phyloP scores from a whole-genome alignment of 2,888 invertebrate genomes.

The Thalpophila matura region DNA sequence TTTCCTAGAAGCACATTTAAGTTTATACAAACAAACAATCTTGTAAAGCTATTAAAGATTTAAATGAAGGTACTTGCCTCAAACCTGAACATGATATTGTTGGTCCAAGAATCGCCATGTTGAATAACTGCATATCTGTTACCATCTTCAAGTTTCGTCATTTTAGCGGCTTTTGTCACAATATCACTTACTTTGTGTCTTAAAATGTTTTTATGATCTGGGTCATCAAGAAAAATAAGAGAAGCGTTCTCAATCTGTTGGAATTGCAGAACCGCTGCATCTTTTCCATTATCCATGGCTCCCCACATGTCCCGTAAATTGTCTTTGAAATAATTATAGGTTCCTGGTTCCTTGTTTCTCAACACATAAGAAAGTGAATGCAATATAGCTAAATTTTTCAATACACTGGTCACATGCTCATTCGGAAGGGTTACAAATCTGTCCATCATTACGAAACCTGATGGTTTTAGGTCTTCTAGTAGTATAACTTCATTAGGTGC shows the following conservation, averaged over 20 bases:
- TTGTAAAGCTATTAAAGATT: not conserved
- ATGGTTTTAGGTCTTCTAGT: conserved; percentile 71
- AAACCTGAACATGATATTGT: conserved; percentile 73
- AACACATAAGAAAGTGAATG: conserved; percentile 76
- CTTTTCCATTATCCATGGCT: not conserved
- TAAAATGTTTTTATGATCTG: conserved; percentile 59
- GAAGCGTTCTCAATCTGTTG: conserved; percentile 49
- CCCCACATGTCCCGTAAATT: conserved; percentile 59
- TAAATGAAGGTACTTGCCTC: conserved; percentile 57
- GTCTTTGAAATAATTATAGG: conserved; percentile 52
- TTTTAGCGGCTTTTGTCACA: conserved; percentile 21
- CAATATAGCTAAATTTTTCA: conserved; percentile 71
- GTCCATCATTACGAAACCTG: conserved; percentile 69
- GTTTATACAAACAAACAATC: not conserved
- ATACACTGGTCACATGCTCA: conserved; percentile 65
- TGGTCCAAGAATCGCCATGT: conserved; percentile 77
- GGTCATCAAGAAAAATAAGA: conserved; percentile 56
- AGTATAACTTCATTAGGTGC: conserved; percentile 70
- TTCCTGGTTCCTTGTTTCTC: conserved; percentile 68
- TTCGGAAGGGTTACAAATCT: conserved; percentile 66
- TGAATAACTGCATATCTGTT: conserved; percentile 68
- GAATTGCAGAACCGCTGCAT: conserved; percentile 10
- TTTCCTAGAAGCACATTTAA: too few species aligned
- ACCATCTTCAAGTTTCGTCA: conserved; percentile 46
- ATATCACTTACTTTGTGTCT: conserved; percentile 48